Base-by-base conservation (phyloP, 2,888 invertebrate species). In the Eulithis prunata region DNA sequence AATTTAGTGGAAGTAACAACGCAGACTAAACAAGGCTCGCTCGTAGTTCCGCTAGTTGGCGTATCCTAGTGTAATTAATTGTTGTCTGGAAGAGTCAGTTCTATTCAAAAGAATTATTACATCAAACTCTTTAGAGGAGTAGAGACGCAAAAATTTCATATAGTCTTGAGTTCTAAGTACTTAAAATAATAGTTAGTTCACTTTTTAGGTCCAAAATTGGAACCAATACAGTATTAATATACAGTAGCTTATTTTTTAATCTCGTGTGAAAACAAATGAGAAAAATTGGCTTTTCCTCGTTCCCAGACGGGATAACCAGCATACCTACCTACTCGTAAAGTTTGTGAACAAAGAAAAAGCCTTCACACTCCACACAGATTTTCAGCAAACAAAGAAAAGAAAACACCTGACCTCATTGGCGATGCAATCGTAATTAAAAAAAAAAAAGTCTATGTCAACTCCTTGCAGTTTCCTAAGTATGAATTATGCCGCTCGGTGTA, bases 401-500 rank as follows among this genome's bases (percentile, higher is more conserved):
- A 56, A 60, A 62, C 63, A 70, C 74, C 73, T 77, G 73, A 76
- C 75, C 74, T 80, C 78, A 82, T 79, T 79, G 78, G 75, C 57
- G 78, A 78, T 76, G 77, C 76, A 77, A 75, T 78, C 74, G 76
- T 81, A 83, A 83, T 81, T 79, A 80, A 80, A 82, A 80, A 81
- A 72, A n/a, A 82, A 61, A 65, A 84, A 79, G 77, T 82, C 77
- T 79, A 87, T 86, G 89, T 89, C 90, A 91, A 88, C 90, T 92
- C 90, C 92, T 91, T 91, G 85, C 90, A 87, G 84, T 91, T 88
- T 89, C 86, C 89, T 91, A 91, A 92, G 91, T 92, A 92, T 90
- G 90, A 93, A 93, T 93, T 93, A 93, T 92, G 89, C 91, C 91
- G 92, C 86, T 91, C 92, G 92, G 92, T 92, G 91, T 92, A 91